Conservation (phyloP, 2,797 vertebrate genomes). For the Sebastes taczanowskii region DNA sequence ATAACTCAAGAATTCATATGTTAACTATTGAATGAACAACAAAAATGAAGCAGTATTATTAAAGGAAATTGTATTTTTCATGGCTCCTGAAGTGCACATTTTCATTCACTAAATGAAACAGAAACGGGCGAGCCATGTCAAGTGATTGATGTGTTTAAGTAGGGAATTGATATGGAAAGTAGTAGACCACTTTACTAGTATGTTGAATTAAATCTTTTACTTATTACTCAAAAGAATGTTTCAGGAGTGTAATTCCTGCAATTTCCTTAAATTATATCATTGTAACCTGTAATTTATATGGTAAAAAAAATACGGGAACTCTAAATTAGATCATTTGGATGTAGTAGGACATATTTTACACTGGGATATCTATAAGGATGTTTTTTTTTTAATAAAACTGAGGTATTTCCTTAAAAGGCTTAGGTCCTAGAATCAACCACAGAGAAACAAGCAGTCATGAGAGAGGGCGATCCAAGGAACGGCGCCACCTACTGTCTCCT, state of each 20-base stretch:
- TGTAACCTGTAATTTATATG: not conserved
- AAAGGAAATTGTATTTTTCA: not conserved
- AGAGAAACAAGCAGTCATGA: constrained; percentile 89
- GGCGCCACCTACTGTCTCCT: constrained; percentile 94
- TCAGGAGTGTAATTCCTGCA: not conserved
- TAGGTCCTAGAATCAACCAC: constrained; percentile 87
- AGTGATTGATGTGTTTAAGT: not conserved
- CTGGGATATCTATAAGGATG: not conserved
- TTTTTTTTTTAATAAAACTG: not conserved
- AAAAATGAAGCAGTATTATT: not conserved
- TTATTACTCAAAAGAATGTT: not conserved
- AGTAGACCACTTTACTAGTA: not conserved
- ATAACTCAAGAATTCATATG: too few relatives aligned
- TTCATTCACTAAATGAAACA: not conserved
- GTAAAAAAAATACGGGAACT: not conserved
- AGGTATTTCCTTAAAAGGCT: not conserved
- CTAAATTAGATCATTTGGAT: not conserved
- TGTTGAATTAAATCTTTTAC: not conserved
- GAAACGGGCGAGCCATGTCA: not conserved
- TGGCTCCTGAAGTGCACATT: not conserved
- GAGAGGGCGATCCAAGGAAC: constrained; percentile 94
- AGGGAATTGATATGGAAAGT: not conserved
- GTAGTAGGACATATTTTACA: not conserved
- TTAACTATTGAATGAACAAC: not conserved
- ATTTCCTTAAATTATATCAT: not conserved